A percentile compares a stretch with the other conserved stretches of the same genome.
phyloP scores from a whole-genome alignment of 1,140 invertebrate species.

The Coptotermes formosanus region DNA sequence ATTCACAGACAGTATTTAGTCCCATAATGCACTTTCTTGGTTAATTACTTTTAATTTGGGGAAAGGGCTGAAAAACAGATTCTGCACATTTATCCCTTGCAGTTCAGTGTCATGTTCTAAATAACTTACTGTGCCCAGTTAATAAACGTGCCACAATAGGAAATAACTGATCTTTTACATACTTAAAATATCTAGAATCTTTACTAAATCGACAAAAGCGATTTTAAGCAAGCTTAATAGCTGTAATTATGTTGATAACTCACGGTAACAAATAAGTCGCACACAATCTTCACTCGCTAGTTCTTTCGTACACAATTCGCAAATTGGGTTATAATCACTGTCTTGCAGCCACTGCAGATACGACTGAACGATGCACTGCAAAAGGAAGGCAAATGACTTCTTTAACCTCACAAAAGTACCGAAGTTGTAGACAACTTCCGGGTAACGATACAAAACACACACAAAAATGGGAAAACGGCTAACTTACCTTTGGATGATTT shows the following conservation, averaged over 20 bases:
- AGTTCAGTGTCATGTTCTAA: no score
- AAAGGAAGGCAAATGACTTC: conserved; percentile 41
- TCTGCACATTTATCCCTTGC: no score
- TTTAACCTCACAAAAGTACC: not conserved
- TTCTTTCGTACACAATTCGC: conserved; percentile 79
- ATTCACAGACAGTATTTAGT: no score
- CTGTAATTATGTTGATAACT: not conserved
- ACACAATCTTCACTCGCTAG: conserved; percentile 83
- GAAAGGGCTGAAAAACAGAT: no score
- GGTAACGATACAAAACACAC: not conserved
- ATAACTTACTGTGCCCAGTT: no score
- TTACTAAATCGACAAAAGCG: no score
- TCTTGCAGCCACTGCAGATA: conserved; percentile 97
- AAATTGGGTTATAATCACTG: conserved; percentile 91
- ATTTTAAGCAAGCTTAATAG: no score
- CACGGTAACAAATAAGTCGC: conserved; percentile 80
- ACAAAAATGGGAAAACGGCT: not conserved
- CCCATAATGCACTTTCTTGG: no score
- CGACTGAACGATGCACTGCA: conserved; percentile 95
- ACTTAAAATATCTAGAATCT: no score
- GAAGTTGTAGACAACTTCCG: not conserved
- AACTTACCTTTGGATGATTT: conserved; percentile 87
- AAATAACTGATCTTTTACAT: no score
- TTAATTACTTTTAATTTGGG: no score
- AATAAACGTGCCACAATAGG: no score